Conservation (phyloP, 2,113 vertebrate species). For the Reinhardtius hippoglossoides region DNA sequence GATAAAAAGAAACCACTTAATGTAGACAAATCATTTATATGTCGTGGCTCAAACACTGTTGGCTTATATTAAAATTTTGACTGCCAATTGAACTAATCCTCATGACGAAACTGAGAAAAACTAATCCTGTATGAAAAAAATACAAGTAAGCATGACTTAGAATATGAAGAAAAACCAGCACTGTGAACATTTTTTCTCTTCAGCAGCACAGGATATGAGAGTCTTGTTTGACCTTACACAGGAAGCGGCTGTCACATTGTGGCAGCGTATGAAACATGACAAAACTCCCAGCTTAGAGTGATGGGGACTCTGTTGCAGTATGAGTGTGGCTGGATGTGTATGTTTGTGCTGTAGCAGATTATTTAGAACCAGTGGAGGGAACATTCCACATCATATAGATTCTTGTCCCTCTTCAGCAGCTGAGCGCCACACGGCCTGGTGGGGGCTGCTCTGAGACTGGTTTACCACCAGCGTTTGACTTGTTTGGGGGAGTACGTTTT, state of each 20-base stretch:
- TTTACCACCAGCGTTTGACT: constrained; percentile 1
- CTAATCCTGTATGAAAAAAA: not conserved
- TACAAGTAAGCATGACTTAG: not conserved
- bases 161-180: not conserved
- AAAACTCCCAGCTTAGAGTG: not conserved
- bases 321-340: not conserved
- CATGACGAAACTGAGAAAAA: not conserved
- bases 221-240: constrained; percentile 20
- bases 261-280: not conserved
- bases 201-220: constrained; percentile 28
- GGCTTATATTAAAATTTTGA: not conserved
- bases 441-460: constrained; percentile 22
- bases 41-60: not conserved
- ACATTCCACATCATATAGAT: not conserved
- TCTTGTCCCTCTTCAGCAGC: not conserved
- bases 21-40: not conserved
- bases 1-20: not conserved
- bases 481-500: constrained; percentile 24
- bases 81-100: not conserved
- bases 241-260: constrained; percentile 40
- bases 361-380: not conserved
- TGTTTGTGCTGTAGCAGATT: not conserved
- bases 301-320: not conserved
- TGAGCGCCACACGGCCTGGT: not conserved
- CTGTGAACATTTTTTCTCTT: constrained; percentile 1